Conservation (phyloP, 64 coral and sea anemone genomes). For the Montipora sp. region DNA sequence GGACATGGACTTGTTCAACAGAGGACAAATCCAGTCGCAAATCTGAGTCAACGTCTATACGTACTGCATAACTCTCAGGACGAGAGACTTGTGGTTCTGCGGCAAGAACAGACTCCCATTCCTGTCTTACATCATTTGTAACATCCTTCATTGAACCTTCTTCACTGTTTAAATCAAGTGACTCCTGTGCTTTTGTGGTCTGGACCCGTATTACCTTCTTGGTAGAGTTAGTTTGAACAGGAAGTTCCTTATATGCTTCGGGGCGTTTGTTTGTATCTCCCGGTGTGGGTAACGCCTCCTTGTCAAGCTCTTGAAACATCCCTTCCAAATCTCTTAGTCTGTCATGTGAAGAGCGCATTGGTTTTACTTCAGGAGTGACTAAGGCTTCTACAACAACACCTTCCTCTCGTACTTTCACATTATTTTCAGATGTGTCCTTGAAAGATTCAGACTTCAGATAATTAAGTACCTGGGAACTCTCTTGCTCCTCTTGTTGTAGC, state of each 20-base stretch:
- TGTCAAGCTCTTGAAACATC: constrained; percentile 10
- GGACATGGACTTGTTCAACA: background rate
- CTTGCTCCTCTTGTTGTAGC: background rate
- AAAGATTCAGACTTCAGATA: background rate
- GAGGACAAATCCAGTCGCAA: constrained; percentile 20
- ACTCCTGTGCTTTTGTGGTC: constrained; percentile 9
- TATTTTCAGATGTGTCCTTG: background rate
- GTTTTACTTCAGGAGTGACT: constrained; percentile 39
- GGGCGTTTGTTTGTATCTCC: background rate
- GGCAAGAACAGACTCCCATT: background rate
- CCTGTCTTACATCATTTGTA: background rate
- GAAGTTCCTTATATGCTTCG: background rate
- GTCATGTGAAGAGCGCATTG: background rate
- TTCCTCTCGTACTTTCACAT: background rate
- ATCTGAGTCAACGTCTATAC: background rate
- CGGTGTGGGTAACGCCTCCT: background rate
- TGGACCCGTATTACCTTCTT: background rate
- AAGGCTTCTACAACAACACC: background rate
- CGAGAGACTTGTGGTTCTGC: background rate
- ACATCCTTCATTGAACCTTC: background rate
- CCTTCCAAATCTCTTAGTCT: constrained; percentile 6
- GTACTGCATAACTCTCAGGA: background rate
- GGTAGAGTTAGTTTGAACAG: background rate
- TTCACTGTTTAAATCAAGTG: background rate
- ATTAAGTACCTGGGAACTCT: background rate